Evolutionary conservation across 2,888 invertebrate species (phyloP).

Genomic region (Pherbina coryleti): DNA sequence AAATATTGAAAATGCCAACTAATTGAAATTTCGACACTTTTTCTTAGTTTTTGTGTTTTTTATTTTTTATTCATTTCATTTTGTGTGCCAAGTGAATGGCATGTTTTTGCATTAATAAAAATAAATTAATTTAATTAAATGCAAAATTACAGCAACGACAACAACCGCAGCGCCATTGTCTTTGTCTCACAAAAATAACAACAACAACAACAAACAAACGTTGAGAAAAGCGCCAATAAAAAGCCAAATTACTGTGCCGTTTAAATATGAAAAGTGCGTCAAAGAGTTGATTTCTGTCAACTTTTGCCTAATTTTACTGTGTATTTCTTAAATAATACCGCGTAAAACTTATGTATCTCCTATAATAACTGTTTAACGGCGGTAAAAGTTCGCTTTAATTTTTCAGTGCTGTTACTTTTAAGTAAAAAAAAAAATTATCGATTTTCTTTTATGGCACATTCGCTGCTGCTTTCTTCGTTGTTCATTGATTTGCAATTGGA

Average conservation of each 20-base stretch:
- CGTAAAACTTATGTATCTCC: background rate
- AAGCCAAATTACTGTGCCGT: background rate
- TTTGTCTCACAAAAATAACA: background rate
- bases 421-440: background rate
- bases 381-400: background rate
- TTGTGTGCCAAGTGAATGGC: background rate
- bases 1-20: background rate
- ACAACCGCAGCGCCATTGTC: background rate
- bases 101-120: background rate
- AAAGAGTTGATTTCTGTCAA: background rate
- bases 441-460: slow-evolving; percentile 9
- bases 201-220: background rate
- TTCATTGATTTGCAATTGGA: slow-evolving; percentile 32
- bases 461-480: slow-evolving; percentile 20
- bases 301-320: background rate
- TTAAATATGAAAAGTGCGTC: background rate
- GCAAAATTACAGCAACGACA: background rate
- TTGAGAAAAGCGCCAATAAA: background rate
- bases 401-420: background rate
- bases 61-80: background rate
- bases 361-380: background rate
- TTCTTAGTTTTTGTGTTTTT: background rate
- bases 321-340: background rate
- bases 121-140: slow-evolving; percentile 12
- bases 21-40: background rate